Base-by-base conservation (phyloP, 2,113 vertebrate species). In the Epinephelus fuscoguttatus region DNA sequence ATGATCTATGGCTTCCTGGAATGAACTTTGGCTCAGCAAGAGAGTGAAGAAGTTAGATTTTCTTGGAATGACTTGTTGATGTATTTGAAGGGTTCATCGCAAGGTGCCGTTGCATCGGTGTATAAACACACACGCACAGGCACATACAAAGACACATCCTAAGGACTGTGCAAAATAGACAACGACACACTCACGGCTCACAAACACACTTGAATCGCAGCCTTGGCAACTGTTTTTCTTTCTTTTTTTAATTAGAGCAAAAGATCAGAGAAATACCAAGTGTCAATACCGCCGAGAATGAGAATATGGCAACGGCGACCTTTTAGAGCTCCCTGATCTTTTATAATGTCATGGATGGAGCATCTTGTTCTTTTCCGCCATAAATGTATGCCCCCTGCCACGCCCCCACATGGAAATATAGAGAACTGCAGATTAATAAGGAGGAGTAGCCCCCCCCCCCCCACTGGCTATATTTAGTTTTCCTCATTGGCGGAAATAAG, bases 261-360 rank as follows among this genome's bases (percentile, higher is more conserved):
- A 94, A 95, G 94, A 95, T 95, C 93, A 95, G 92, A 94, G 93
- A 95, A 95, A 95, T 95, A 93, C 93, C 94, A 95, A 94, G 93
- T 95, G 94, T 95, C 94, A 94, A 93, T 91, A 93, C 91, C 77
- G 62, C 91, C 10, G 90, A 93, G 91, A 88, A 90, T 90, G 90
- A 93, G 92, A 92, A 93, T 93, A 94, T 94, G 93, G 94, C 93
- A 94, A 91, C 90, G 15, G 71, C 81, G 91, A 95, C 94, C 94
- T 95, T 95, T 95, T 89, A 92, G 89, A 95, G 88, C 92, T 86
- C 88, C 89, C 84, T 94, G 93, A 94, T 94, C 93, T 94, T 95
- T 95, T 92, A 94, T 93, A 95, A 95, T 95, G 94, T 94, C 94
- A 95, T 82, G 83, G 66, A 90, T 89, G 90, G 90, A 91, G 88